Percentiles rank a stretch among this genome's conserved stretches.
phyloP scores from a whole-genome alignment of 2,888 invertebrate genomes.

The Serrognathus titanus region DNA sequence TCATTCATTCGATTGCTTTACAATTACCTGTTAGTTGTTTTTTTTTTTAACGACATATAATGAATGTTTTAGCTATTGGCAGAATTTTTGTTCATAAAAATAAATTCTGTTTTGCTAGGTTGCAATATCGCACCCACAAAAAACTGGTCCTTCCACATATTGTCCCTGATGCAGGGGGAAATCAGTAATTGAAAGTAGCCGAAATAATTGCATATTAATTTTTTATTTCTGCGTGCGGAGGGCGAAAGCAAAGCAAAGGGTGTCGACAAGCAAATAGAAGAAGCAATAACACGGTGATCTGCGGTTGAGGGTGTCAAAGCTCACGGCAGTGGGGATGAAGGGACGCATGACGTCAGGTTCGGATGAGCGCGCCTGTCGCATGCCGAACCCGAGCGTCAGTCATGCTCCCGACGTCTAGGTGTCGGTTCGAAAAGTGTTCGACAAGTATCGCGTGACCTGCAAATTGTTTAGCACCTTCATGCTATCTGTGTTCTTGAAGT shows the following conservation, averaged over 20 bases:
- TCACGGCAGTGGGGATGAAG: conserved; percentile 42
- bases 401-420: conserved; percentile 34
- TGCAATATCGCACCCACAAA: too few relatives aligned
- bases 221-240: not conserved
- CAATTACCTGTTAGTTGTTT: too few relatives aligned
- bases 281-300: conserved; percentile 50
- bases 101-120: too few relatives aligned
- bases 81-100: too few relatives aligned
- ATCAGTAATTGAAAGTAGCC: not conserved
- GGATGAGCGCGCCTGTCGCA: conserved; percentile 41
- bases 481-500: conserved; percentile 33
- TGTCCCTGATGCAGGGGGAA: not conserved
- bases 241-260: conserved; percentile 28
- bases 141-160: too few relatives aligned
- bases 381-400: conserved; percentile 36
- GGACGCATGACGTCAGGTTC: conserved; percentile 44
- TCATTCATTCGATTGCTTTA: too few relatives aligned
- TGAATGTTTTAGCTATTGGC: too few relatives aligned
- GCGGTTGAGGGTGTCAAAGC: conserved; percentile 49
- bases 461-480: too few relatives aligned
- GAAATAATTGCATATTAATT: conserved; percentile 11
- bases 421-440: conserved; percentile 15
- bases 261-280: conserved; percentile 48
- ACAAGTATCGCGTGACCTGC: conserved; percentile 2
- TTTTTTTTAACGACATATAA: too few relatives aligned